Evolutionary conservation across 2,113 vertebrate genomes (phyloP).

Genomic region (Irena cyanogastra): DNA sequence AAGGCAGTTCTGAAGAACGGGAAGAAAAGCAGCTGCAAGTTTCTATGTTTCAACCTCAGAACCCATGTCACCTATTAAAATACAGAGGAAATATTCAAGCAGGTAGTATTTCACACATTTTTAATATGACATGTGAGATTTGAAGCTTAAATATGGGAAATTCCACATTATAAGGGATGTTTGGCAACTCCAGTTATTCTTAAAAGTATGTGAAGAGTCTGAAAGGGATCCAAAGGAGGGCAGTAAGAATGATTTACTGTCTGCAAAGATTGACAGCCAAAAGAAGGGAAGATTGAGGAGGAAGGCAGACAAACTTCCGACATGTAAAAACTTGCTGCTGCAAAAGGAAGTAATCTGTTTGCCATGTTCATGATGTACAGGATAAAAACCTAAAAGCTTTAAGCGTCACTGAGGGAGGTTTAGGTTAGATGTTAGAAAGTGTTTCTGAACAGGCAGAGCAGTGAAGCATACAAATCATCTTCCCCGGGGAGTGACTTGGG

Average conservation of each 20-base stretch:
- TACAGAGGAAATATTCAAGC: background rate
- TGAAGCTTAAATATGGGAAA: background rate
- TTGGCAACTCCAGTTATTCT: background rate
- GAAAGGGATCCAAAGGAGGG: background rate
- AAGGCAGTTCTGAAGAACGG: background rate
- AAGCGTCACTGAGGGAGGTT: background rate
- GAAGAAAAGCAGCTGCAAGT: conserved; percentile 7
- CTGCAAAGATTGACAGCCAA: background rate
- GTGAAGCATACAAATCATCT: background rate
- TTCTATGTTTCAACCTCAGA: background rate
- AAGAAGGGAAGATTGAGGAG: background rate
- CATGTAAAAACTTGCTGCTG: background rate
- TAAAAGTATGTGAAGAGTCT: background rate
- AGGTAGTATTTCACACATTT: background rate
- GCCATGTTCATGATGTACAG: background rate
- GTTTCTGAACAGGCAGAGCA: background rate
- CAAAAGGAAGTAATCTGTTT: background rate
- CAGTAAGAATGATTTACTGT: background rate
- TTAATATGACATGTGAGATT: conserved; percentile 4
- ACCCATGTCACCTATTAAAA: background rate
- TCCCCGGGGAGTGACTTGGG: background rate
- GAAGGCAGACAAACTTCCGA: background rate
- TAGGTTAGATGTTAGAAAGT: background rate
- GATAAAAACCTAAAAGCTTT: background rate
- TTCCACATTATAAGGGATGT: background rate